Evolutionary conservation across 2,113 vertebrate genomes (phyloP).

Genomic region (Nannospalax galili): DNA sequence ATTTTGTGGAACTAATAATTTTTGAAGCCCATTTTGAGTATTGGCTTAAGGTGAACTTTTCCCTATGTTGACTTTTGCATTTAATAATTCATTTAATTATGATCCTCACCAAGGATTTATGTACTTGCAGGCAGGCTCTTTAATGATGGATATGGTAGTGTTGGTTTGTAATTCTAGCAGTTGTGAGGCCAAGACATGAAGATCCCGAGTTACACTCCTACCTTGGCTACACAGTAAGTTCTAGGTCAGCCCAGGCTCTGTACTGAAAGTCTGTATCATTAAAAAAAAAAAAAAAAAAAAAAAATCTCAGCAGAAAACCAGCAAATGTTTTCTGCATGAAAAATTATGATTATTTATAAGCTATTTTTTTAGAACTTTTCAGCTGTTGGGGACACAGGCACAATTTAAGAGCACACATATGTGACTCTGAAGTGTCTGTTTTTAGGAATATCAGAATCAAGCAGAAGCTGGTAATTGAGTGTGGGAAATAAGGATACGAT

Average conservation of each 20-base stretch:
- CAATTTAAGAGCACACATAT: not conserved
- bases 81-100: constrained; percentile 30
- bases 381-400: no score
- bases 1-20: not conserved
- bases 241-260: no score
- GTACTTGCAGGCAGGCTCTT: not conserved
- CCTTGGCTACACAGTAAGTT: not conserved
- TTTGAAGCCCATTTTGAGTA: not conserved
- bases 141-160: not conserved
- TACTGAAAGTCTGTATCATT: not conserved
- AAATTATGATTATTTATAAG: not conserved
- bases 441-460: not conserved
- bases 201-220: not conserved
- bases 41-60: not conserved
- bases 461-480: not conserved
- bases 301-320: not conserved
- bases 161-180: not conserved
- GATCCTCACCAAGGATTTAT: not conserved
- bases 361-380: not conserved
- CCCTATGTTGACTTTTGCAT: not conserved
- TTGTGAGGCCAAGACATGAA: not conserved
- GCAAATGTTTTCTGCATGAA: not conserved
- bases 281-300: not conserved
- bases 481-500: not conserved
- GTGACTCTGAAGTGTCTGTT: not conserved